Conservation (phyloP, 2,113 vertebrate species). For the Erpornis zantholeuca region DNA sequence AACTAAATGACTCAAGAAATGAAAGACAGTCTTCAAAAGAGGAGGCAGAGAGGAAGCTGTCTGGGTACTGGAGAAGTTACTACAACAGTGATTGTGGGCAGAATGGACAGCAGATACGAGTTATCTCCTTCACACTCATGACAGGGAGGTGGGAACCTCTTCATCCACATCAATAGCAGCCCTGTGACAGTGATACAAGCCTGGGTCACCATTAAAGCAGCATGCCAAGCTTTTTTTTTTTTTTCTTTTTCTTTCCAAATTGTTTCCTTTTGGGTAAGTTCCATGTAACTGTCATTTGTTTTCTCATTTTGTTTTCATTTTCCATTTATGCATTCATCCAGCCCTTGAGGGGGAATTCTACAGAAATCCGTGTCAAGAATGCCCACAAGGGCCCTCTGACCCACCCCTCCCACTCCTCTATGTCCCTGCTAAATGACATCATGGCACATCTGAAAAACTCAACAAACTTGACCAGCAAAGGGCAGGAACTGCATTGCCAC, state of each 20-base stretch:
- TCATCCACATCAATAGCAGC: not conserved
- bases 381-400: not conserved
- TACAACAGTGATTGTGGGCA: not conserved
- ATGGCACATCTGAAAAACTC: accelerated
- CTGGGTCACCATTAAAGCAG: not conserved
- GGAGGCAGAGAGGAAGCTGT: not conserved
- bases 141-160: slow-evolving; percentile 9
- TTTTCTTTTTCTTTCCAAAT: not conserved
- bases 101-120: not conserved
- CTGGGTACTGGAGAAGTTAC: not conserved
- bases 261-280: not conserved
- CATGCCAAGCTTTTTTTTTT: not conserved
- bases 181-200: not conserved
- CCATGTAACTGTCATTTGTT: not conserved
- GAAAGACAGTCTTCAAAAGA: not conserved
- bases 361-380: not conserved
- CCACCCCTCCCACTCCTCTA: not conserved
- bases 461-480: not conserved
- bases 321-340: not conserved
- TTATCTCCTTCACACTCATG: not conserved
- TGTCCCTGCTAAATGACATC: not conserved
- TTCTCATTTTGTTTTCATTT: not conserved
- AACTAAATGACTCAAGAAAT: not conserved
- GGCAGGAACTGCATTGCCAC: accelerated
- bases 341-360: not conserved